Evolutionary conservation across 2,797 vertebrate genomes (phyloP).

Genomic region (Euphonia xanthogaster): DNA sequence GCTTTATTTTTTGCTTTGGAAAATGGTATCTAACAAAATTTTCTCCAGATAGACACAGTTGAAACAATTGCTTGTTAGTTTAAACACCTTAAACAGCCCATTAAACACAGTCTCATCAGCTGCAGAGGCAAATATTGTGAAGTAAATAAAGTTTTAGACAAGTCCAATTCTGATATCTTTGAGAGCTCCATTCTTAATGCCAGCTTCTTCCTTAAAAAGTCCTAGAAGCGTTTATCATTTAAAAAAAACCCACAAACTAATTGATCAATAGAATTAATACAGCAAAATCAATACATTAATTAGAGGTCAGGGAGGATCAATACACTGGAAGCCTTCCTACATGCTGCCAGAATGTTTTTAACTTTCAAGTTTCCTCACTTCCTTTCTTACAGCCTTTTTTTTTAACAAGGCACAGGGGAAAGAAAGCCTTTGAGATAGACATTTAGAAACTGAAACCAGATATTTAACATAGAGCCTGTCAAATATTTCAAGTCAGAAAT

Average conservation of each 20-base stretch:
- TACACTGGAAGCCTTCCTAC: not conserved
- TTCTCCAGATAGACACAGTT: not conserved
- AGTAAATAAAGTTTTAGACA: not conserved
- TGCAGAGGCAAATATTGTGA: not conserved
- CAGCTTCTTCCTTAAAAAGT: not conserved
- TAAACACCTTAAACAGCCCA: not conserved
- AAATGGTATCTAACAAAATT: not conserved
- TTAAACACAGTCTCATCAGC: not conserved
- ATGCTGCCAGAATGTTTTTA: not conserved
- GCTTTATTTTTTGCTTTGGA: not conserved
- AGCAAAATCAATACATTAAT: not conserved
- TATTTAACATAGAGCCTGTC: not conserved
- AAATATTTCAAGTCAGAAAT: not conserved
- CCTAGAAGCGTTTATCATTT: not conserved
- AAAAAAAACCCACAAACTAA: not conserved
- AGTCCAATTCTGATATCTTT: not conserved
- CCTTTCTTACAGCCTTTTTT: not conserved
- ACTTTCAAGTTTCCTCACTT: not conserved
- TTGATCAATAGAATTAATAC: not conserved
- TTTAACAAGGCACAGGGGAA: not conserved
- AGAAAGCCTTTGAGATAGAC: not conserved
- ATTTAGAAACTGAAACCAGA: not conserved
- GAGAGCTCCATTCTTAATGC: not conserved
- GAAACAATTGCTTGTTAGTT: not conserved
- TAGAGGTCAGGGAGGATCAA: not conserved